phyloP scores from a whole-genome alignment of 2,797 vertebrate species.

The Tympanoctomys barrerae region DNA sequence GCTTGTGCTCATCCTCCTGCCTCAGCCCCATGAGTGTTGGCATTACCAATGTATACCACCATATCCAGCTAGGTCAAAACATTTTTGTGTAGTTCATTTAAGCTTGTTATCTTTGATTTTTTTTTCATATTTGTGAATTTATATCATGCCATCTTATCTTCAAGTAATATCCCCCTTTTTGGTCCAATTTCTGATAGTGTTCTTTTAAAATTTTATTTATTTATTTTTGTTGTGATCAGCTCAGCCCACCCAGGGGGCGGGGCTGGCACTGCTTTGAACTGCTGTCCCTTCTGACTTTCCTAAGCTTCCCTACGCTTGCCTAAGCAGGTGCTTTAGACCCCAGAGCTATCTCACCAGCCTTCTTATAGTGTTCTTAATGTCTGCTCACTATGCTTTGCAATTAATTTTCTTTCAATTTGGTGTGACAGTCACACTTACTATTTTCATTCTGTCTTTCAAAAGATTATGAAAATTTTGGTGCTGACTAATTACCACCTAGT shows the following conservation, averaged over 20 bases:
- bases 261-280: too few species aligned
- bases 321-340: too few species aligned
- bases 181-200: conserved; percentile 35
- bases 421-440: neutral
- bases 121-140: conserved; percentile 43
- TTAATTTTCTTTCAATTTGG: conserved; percentile 8
- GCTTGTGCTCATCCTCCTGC: neutral
- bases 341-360: too few species aligned
- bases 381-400: conserved; percentile 41
- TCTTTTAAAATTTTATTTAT: neutral
- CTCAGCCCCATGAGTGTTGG: neutral
- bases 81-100: conserved; percentile 52
- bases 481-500: neutral
- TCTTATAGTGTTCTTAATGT: conserved; percentile 41
- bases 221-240: too few species aligned
- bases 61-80: neutral
- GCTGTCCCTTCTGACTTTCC: too few species aligned
- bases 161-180: conserved; percentile 49
- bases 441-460: conserved; percentile 13
- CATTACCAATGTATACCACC: neutral
- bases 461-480: neutral
- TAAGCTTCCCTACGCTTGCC: too few species aligned
- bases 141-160: conserved; percentile 1
- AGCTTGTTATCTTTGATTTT: conserved; percentile 43
- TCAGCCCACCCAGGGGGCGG: too few species aligned